A percentile compares a stretch with the other conserved stretches of the same genome.
Evolutionary conservation across 2,113 vertebrate species (phyloP).

Genomic region (Sinocyclocheilus anophthalmus): DNA sequence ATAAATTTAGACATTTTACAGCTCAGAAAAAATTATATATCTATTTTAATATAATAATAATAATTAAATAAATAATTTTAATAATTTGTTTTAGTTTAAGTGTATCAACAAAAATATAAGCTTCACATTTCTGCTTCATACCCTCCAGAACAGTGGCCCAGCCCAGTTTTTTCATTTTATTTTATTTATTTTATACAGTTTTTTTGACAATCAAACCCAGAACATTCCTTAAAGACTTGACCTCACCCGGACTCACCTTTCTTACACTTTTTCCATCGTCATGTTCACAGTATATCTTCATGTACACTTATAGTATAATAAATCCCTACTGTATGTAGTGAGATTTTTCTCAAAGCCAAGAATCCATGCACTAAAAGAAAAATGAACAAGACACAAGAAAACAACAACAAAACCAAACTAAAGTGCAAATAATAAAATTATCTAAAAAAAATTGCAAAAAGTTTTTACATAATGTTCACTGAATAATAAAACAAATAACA

Average conservation of each 20-base stretch:
- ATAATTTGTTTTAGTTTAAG: neutral
- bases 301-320: constrained; percentile 20
- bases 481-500: neutral
- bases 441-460: neutral
- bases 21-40: neutral
- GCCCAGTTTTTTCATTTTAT: neutral
- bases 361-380: constrained; percentile 87
- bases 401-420: constrained; percentile 57
- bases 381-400: constrained; percentile 69
- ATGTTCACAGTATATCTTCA: constrained; percentile 32
- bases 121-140: neutral
- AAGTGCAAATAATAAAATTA: constrained; percentile 34
- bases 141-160: neutral
- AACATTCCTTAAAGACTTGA: neutral
- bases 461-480: neutral
- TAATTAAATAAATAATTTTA: too few species aligned
- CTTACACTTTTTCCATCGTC: constrained; percentile 21
- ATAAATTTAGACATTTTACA: neutral
- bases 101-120: neutral
- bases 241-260: constrained; percentile 48
- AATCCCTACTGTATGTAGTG: constrained; percentile 49
- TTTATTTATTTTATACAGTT: neutral
- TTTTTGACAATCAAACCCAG: neutral
- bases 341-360: constrained; percentile 69
- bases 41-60: too few species aligned